Evolutionary conservation across 1,140 invertebrate species (phyloP), one percentile per base, ranked within the genome.

Genomic region (Steinernema khuongi): DNA sequence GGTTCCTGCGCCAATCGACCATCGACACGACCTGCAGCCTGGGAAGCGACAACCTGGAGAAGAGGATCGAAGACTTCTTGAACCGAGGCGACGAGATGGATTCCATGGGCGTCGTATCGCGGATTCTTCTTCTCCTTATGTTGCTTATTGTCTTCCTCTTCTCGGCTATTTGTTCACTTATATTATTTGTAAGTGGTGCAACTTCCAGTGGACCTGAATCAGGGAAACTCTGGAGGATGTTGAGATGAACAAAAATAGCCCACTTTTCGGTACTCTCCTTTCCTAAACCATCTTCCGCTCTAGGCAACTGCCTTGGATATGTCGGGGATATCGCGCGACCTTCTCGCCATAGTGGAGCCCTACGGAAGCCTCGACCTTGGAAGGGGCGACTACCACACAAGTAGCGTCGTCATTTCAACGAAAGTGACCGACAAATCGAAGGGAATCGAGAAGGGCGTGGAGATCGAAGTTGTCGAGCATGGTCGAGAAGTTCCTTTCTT

Each of bases 131-230:
- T 26, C 14, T 60, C 7, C 50, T 60, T 22, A 2, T 26, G 14
- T 14, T 60, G 7, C 4, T 60, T 60, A 14, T 60, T 7, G 14
- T 26, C 4, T 26, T 7, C 4, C 11, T 60, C 26, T 22, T 60
- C 26, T 60, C 50, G 11, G 50, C 50, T 26, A 14, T 60, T 26
- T 60, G 14, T 2, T 60, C 50, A n/a, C 26, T 14, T 14, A 22
- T 60, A n/a, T 22, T 60, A 22, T 60, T 60, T 60, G 50, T 41
- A 41, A 41, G 36, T 41, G n/a, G n/a, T n/a, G n/a, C n/a, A n/a
- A n/a, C n/a, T n/a, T n/a, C n/a, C n/a, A n/a, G n/a, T n/a, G n/a
- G n/a, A n/a, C 36, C 36, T 41, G 36, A 41, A 41, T 41, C n/a
- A 41, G 7, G 7, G 7, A 11, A n/a, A 41, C n/a, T 41, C n/a